phyloP scores from a whole-genome alignment of 1,140 invertebrate species.

The Drosophila dunni region DNA sequence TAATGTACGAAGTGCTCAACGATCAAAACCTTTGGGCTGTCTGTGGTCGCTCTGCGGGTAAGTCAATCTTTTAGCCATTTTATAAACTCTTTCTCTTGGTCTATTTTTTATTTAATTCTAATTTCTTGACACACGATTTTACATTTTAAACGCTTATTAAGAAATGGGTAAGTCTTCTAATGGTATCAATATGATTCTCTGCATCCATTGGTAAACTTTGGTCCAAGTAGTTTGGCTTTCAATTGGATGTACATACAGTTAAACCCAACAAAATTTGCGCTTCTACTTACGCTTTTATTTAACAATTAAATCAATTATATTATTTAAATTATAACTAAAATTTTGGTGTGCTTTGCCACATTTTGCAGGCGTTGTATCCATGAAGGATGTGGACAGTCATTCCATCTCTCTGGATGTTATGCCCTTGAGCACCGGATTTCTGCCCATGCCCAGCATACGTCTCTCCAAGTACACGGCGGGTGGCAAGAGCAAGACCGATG shows the following conservation, averaged over 20 bases:
- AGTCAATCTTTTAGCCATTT: constrained; percentile 28
- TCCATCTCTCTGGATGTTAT: constrained; percentile 94
- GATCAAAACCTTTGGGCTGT: constrained; percentile 97
- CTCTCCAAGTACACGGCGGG: constrained; percentile 96
- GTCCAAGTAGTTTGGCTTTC: constrained; percentile 29
- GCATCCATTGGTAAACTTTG: constrained; percentile 1
- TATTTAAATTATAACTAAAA: too few relatives aligned
- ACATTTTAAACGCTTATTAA: constrained; percentile 58
- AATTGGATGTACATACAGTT: constrained; percentile 12
- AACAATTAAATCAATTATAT: not conserved
- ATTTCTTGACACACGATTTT: constrained; percentile 62
- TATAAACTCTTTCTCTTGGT: constrained; percentile 12
- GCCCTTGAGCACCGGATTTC: constrained; percentile 94
- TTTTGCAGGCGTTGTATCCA: constrained; percentile 91
- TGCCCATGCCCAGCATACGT: constrained; percentile 94
- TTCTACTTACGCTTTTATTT: not conserved
- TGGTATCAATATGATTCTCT: constrained; percentile 37
- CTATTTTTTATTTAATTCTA: constrained; percentile 60
- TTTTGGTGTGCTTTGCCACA: not conserved
- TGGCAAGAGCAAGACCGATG: constrained; percentile 87
- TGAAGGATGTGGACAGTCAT: constrained; percentile 90
- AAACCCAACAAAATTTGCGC: constrained; percentile 22
- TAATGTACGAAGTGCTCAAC: constrained; percentile 97
- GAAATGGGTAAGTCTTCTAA: constrained; percentile 65
- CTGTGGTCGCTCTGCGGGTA: constrained; percentile 92